A percentile compares a stretch with the other conserved stretches of the same genome.
Evolutionary conservation across 2,797 vertebrate species (phyloP).

Genomic region (Enteromius viviparus): DNA sequence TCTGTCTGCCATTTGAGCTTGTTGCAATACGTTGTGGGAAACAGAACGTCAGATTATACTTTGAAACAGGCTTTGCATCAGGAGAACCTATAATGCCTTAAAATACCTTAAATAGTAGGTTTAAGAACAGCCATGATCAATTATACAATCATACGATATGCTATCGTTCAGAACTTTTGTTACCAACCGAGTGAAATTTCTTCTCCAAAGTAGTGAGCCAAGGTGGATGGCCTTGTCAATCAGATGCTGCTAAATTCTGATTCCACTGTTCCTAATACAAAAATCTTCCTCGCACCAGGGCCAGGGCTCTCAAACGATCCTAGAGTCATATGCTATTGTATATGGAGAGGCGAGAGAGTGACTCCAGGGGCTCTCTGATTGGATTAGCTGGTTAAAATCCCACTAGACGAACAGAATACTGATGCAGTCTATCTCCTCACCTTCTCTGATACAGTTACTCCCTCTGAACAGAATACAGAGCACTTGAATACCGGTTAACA

Average conservation of each 20-base stretch:
- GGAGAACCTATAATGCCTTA: not conserved
- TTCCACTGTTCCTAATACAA: conserved; percentile 77
- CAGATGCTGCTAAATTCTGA: conserved; percentile 79
- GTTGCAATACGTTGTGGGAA: not conserved
- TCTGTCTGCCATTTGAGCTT: not conserved
- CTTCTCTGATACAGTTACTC: conserved; percentile 20
- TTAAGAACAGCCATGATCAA: not conserved
- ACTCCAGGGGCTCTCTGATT: conserved; percentile 94
- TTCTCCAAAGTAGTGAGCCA: not conserved
- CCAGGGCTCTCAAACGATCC: conserved; percentile 81
- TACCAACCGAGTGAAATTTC: not conserved
- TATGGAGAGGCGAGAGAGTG: conserved; percentile 81
- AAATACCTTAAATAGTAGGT: not conserved
- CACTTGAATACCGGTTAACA: not conserved
- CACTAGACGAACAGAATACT: conserved; percentile 92
- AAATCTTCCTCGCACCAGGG: conserved; percentile 9
- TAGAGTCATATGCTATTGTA: conserved; percentile 89
- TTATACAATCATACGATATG: not conserved
- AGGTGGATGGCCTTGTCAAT: not conserved
- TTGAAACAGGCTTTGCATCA: not conserved
- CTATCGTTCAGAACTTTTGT: not conserved
- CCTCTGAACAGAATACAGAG: not conserved
- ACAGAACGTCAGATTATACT: not conserved
- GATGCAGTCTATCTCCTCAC: conserved; percentile 82
- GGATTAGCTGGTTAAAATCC: conserved; percentile 98